phyloP scores from a whole-genome alignment of 1,140 invertebrate genomes.

The Cepaea nemoralis region DNA sequence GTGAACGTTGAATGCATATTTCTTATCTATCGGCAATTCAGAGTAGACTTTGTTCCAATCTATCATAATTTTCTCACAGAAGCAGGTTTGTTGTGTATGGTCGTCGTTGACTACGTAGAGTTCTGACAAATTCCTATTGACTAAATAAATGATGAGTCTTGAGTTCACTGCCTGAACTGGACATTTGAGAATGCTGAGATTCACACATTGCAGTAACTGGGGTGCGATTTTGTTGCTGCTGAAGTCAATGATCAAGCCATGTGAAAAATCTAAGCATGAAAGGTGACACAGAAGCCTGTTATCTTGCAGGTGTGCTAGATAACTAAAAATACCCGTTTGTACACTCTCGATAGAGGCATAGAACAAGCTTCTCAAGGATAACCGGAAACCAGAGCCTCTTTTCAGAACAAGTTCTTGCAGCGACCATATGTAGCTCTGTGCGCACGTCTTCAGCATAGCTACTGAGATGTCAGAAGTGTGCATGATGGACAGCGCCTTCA shows the following conservation, averaged over 20 bases:
- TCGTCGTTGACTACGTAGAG: constrained; percentile 30
- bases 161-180: constrained; percentile 21
- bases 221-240: not conserved
- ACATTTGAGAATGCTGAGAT: constrained; percentile 7
- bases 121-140: constrained; percentile 1
- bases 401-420: not conserved
- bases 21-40: not conserved
- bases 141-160: not conserved
- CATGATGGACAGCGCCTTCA: constrained; percentile 8
- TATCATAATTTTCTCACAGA: not conserved
- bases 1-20: not conserved
- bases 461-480: constrained; percentile 28
- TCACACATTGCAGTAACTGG: not conserved
- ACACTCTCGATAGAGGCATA: constrained; percentile 18
- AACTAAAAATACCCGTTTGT: constrained; percentile 3
- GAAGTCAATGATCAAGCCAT: constrained; percentile 15
- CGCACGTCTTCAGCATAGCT: not conserved
- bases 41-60: constrained; percentile 14
- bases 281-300: not conserved
- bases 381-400: not conserved
- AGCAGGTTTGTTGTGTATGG: constrained; percentile 18
- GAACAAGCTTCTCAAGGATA: constrained; percentile 23
- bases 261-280: constrained; percentile 19
- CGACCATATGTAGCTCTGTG: not conserved
- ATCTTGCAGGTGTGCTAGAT: not conserved